phyloP scores from a whole-genome alignment of 2,888 invertebrate species.

The Hypercompe scribonia region DNA sequence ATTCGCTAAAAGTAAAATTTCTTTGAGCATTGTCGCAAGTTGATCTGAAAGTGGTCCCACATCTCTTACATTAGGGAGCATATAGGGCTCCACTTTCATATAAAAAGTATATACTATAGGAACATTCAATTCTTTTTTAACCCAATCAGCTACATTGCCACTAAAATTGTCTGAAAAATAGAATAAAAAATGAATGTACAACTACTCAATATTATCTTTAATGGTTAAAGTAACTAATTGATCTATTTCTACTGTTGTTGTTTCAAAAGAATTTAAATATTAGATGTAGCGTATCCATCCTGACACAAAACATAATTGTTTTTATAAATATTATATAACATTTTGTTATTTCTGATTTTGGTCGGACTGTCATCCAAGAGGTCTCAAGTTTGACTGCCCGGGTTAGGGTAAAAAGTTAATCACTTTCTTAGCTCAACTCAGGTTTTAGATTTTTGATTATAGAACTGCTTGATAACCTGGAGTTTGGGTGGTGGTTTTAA shows the following conservation, averaged over 20 bases:
- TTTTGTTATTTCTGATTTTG: no score
- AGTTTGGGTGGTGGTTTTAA: no score
- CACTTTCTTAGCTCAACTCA: no score
- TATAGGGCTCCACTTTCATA: constrained; percentile 58
- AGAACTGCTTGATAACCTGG: no score
- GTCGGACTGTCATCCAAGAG: no score
- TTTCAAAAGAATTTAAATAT: background rate
- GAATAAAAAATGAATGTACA: background rate
- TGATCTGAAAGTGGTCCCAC: constrained; percentile 59
- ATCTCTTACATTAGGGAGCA: constrained; percentile 59
- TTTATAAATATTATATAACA: no score
- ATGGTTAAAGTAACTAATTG: background rate
- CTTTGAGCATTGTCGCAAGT: constrained; percentile 65
- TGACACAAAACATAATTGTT: no score
- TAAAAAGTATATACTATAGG: constrained; percentile 75
- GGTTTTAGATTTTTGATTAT: no score
- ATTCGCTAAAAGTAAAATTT: constrained; percentile 64
- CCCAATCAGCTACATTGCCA: constrained; percentile 79
- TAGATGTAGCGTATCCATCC: background rate
- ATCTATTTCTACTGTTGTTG: background rate
- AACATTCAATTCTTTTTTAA: constrained; percentile 72
- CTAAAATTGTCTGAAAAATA: constrained; percentile 67
- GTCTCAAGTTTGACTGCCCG: no score
- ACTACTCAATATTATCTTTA: background rate
- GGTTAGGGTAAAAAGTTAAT: no score